Conservation (phyloP, 2,888 invertebrate species). For the Halictus quadricinctus region DNA sequence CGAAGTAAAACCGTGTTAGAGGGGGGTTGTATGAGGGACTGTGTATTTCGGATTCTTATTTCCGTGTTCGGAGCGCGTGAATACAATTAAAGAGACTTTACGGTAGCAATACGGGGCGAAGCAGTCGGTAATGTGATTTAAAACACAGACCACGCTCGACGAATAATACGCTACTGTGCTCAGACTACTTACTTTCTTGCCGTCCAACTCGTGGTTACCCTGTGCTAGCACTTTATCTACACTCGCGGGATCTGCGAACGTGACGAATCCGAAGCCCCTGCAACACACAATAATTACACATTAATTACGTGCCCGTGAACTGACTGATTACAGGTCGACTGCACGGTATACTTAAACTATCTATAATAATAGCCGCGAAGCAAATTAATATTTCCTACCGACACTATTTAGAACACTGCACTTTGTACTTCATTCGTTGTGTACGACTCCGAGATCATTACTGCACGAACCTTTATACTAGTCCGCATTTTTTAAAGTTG, state of each 20-base stretch:
- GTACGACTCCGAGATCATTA: neutral
- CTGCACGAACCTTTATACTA: neutral
- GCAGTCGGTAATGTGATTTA: slow-evolving; percentile 9
- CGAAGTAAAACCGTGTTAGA: neutral
- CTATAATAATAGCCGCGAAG: neutral
- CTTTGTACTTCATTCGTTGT: neutral
- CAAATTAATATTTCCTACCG: neutral
- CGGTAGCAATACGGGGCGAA: neutral
- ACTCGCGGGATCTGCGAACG: slow-evolving; percentile 98
- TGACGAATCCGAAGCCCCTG: slow-evolving; percentile 99
- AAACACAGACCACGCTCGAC: neutral
- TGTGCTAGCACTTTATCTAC: slow-evolving; percentile 99
- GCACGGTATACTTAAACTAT: neutral
- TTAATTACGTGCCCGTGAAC: slow-evolving; percentile 10
- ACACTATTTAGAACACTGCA: neutral
- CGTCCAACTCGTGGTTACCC: slow-evolving; percentile 99
- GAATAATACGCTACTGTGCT: neutral
- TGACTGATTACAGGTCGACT: neutral
- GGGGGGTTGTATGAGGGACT: neutral
- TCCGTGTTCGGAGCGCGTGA: neutral
- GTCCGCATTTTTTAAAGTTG: neutral
- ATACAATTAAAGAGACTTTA: slow-evolving; percentile 9
- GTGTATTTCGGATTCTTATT: neutral
- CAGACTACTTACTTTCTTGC: slow-evolving; percentile 94
- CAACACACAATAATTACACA: slow-evolving; percentile 79